Percentiles rank a stretch among this genome's conserved stretches.
phyloP scores from a whole-genome alignment of 92 coral and sea anemone genomes.

The Umimayanthus chanpuru region DNA sequence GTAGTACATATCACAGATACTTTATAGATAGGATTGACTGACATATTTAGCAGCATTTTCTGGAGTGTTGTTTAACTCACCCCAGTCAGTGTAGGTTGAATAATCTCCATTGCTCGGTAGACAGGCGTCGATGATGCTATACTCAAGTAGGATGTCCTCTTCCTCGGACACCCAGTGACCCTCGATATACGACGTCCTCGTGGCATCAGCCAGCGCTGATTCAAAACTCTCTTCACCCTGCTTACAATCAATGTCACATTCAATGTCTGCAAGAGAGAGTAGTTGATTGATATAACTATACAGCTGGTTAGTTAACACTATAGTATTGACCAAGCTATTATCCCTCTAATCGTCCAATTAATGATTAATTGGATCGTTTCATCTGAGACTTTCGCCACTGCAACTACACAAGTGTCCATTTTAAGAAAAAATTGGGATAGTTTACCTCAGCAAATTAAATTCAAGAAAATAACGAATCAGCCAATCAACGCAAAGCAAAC shows the following conservation, averaged over 20 bases:
- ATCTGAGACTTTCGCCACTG: too few species aligned
- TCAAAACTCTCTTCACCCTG: constrained; percentile 78
- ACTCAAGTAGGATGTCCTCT: constrained; percentile 72
- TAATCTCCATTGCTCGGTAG: constrained; percentile 87
- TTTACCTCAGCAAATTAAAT: too few species aligned
- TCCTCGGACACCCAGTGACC: constrained; percentile 94
- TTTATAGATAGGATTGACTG: not conserved
- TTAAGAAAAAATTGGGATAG: too few species aligned
- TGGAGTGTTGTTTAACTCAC: constrained; percentile 65
- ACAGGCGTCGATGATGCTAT: constrained; percentile 72
- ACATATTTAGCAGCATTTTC: constrained; percentile 4
- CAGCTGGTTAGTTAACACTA: too few species aligned
- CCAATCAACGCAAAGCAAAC: too few species aligned
- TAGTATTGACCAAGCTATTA: too few species aligned
- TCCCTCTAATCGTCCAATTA: too few species aligned
- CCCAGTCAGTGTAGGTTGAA: constrained; percentile 80
- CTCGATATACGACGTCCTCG: constrained; percentile 89
- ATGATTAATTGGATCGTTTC: not conserved
- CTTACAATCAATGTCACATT: constrained; percentile 56
- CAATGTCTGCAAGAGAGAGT: constrained; percentile 56
- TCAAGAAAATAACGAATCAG: too few species aligned
- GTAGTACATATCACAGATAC: too few species aligned
- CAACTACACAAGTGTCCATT: too few species aligned
- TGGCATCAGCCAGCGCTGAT: constrained; percentile 92
- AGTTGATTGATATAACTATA: too few species aligned